These are phyloP conservation scores for Oreochromis spilurus DNA, from an alignment of 2,113 vertebrate species.

Conservation along the genomic window DNA sequence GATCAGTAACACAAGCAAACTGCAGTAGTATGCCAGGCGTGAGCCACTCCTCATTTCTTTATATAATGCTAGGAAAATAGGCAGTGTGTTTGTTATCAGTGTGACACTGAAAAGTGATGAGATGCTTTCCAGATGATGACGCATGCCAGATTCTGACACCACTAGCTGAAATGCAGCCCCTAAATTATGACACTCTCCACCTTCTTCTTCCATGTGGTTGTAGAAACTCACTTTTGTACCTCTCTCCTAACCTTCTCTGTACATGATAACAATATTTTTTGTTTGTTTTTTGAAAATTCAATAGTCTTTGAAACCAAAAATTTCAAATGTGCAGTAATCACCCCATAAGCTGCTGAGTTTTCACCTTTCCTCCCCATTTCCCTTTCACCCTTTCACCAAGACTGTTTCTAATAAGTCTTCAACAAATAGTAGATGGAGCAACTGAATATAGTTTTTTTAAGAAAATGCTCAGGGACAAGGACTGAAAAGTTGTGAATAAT, in stretches of 20 bases:
- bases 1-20: background rate
- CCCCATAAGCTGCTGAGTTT: background rate
- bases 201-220: background rate
- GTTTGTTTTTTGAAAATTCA: background rate
- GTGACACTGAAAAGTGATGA: background rate
- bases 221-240: background rate
- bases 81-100: background rate
- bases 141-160: background rate
- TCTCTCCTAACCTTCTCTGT: background rate
- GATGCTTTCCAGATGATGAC: background rate
- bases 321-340: background rate
- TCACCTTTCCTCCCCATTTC: background rate
- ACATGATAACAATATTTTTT: background rate
- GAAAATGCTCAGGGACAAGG: background rate
- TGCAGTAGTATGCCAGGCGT: fast-evolving
- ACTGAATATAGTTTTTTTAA: background rate
- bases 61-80: background rate
- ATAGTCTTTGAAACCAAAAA: background rate
- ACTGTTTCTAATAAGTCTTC: background rate
- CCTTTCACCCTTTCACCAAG: background rate
- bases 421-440: background rate
- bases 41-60: background rate
- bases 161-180: background rate
- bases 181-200: background rate
- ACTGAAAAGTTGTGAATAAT: background rate